phyloP scores from a whole-genome alignment of 2,113 vertebrate species.

The Ginglymostoma cirratum region DNA sequence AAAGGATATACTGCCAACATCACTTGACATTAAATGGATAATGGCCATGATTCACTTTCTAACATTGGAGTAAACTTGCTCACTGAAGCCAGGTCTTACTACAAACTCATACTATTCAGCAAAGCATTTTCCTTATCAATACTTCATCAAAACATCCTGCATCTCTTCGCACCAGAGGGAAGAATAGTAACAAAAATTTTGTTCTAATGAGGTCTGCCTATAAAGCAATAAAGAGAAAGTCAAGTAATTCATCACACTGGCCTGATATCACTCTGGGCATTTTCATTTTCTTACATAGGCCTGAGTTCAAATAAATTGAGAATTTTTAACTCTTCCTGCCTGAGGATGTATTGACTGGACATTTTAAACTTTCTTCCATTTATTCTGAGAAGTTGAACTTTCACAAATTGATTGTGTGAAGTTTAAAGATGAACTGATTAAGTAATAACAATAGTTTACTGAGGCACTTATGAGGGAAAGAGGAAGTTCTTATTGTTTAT shows the following conservation, averaged over 20 bases:
- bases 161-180: not conserved
- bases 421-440: not conserved
- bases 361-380: not conserved
- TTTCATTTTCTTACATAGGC: not conserved
- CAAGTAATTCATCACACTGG: not conserved
- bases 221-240: not conserved
- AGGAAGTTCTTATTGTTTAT: not conserved
- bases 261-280: not conserved
- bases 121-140: not conserved
- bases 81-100: not conserved
- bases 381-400: not conserved
- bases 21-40: not conserved
- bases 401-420: not conserved
- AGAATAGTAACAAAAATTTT: not conserved
- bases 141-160: not conserved
- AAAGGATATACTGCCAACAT: not conserved
- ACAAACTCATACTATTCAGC: not conserved
- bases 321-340: not conserved
- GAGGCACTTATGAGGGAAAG: not conserved
- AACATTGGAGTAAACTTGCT: not conserved
- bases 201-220: not conserved
- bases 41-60: not conserved
- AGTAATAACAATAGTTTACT: not conserved
- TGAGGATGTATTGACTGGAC: not conserved
- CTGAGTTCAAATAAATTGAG: not conserved